Evolutionary conservation across 2,888 invertebrate species (phyloP).

Genomic region (Buathra laborator): DNA sequence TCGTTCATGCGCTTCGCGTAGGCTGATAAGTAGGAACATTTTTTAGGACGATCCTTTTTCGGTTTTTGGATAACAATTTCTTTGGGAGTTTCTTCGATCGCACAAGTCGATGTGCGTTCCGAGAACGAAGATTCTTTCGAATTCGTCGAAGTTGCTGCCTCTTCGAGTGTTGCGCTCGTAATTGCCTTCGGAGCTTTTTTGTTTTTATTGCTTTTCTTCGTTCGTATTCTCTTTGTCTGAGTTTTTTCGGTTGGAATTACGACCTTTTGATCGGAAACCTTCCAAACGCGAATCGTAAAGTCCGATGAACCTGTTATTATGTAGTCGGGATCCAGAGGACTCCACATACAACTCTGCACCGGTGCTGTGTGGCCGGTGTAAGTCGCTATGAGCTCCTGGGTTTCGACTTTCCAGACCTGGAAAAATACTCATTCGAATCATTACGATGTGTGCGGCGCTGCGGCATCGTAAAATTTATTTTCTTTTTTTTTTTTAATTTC

Average conservation of each 20-base stretch:
- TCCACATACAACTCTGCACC: constrained; percentile 89
- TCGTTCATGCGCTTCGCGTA: constrained; percentile 70
- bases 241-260: constrained; percentile 85
- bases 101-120: constrained; percentile 21
- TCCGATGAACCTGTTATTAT: constrained; percentile 90
- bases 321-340: constrained; percentile 87
- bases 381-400: constrained; percentile 87
- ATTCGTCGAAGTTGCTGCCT: constrained; percentile 25
- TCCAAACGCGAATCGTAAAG: constrained; percentile 89
- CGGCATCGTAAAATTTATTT: no score
- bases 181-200: constrained; percentile 32
- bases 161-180: constrained; percentile 38
- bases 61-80: constrained; percentile 25
- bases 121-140: constrained; percentile 47
- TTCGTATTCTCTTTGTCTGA: constrained; percentile 43
- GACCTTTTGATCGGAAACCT: constrained; percentile 74
- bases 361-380: constrained; percentile 87
- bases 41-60: constrained; percentile 57
- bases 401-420: constrained; percentile 89
- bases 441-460: not conserved
- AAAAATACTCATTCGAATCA: constrained; percentile 67
- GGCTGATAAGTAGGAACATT: constrained; percentile 71
- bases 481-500: not conserved
- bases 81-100: not conserved
- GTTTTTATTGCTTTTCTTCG: constrained; percentile 66